Conservation (phyloP, 2,888 invertebrate species). For the Chrysopilus asiliformis region DNA sequence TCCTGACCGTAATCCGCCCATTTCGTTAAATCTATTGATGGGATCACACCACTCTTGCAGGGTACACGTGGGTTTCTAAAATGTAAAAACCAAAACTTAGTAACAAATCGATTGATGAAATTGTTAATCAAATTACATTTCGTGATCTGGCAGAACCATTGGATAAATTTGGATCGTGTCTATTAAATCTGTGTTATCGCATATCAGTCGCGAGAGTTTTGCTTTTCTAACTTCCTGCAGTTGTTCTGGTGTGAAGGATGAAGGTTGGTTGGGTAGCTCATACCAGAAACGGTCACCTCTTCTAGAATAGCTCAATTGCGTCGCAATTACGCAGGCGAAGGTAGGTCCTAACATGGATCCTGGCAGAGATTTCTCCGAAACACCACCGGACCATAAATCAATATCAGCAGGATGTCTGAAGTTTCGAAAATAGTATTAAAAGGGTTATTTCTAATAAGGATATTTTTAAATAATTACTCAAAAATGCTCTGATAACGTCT, state of each 20-base stretch:
- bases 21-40: constrained; percentile 74
- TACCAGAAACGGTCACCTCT: constrained; percentile 92
- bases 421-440: constrained; percentile 4
- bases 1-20: constrained; percentile 65
- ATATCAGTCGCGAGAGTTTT: constrained; percentile 68
- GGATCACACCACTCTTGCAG: constrained; percentile 76
- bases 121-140: constrained; percentile 53
- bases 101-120: background rate
- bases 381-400: constrained; percentile 90
- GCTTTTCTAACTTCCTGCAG: constrained; percentile 69
- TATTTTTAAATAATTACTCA: constrained; percentile 41
- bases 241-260: constrained; percentile 79
- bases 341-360: constrained; percentile 91
- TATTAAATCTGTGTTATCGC: constrained; percentile 85
- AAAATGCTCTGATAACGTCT: constrained; percentile 70
- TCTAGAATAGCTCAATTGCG: constrained; percentile 79
- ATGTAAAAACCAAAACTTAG: constrained; percentile 5
- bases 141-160: constrained; percentile 84
- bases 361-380: constrained; percentile 77
- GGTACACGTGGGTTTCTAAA: constrained; percentile 83
- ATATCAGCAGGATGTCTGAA: constrained; percentile 74
- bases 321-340: constrained; percentile 86
- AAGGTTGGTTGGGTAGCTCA: constrained; percentile 81
- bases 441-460: constrained; percentile 6
- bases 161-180: constrained; percentile 84